Conservation (phyloP, 2,797 vertebrate genomes). For the Crenichthys baileyi region DNA sequence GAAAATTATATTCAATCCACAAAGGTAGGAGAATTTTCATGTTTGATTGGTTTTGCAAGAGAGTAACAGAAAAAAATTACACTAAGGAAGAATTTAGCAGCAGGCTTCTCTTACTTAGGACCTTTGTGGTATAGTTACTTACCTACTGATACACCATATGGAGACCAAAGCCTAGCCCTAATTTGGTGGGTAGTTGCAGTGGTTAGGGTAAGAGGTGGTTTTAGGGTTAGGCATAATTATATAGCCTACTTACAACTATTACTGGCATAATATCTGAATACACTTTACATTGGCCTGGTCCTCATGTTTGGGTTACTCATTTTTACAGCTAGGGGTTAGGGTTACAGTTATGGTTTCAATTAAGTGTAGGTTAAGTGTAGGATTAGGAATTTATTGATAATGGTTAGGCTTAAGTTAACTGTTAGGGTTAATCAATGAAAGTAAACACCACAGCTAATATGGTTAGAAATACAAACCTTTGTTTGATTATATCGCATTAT, state of each 20-base stretch:
- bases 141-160: neutral
- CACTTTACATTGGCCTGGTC: neutral
- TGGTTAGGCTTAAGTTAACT: neutral
- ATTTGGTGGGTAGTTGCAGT: neutral
- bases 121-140: neutral
- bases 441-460: neutral
- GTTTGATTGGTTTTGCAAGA: neutral
- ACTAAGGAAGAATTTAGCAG: neutral
- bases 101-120: neutral
- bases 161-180: neutral
- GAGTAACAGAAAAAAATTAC: too few species aligned
- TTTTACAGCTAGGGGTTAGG: neutral
- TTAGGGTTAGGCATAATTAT: neutral
- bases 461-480: neutral
- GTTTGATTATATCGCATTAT: neutral
- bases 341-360: neutral
- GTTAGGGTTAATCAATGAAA: neutral
- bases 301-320: neutral
- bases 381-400: neutral
- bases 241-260: neutral
- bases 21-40: slow-evolving; percentile 1
- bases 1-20: neutral
- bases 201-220: neutral
- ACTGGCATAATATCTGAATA: neutral
- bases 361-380: neutral